Conservation (phyloP, 2,113 vertebrate genomes). For the Megatriorchis doriae region DNA sequence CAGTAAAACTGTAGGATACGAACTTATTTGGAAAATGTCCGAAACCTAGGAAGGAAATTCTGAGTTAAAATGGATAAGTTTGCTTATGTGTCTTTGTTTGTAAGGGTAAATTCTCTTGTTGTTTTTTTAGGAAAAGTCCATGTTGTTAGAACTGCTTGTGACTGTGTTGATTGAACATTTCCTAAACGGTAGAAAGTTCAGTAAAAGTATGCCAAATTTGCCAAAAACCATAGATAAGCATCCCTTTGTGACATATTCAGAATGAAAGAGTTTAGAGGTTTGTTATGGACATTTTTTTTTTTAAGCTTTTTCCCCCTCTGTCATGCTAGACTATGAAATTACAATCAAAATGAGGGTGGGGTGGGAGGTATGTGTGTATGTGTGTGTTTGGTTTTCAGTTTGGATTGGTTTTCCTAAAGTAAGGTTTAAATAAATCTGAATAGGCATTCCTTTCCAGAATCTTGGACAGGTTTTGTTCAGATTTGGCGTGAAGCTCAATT, state of each 20-base stretch:
- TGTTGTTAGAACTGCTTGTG: neutral
- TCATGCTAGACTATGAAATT: neutral
- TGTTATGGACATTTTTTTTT: neutral
- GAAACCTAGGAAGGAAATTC: neutral
- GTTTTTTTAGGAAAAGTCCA: neutral
- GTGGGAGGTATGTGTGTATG: no score
- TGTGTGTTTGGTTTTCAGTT: neutral
- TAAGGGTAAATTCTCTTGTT: neutral
- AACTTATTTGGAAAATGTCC: neutral
- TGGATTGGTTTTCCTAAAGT: neutral
- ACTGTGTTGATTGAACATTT: neutral
- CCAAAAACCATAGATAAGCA: neutral
- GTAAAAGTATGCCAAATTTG: neutral
- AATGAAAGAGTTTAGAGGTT: neutral
- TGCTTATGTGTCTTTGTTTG: neutral
- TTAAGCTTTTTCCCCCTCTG: fast-evolving
- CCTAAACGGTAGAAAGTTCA: neutral
- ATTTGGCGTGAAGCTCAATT: neutral
- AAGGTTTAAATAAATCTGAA: neutral
- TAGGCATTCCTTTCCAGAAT: neutral
- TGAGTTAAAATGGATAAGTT: neutral
- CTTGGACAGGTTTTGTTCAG: neutral
- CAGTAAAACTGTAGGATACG: neutral
- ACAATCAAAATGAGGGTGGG: fast-evolving
- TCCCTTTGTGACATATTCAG: neutral